A percentile compares a stretch with the other conserved stretches of the same genome.
Evolutionary conservation across 2,888 invertebrate genomes (phyloP).

Genomic region (Acanthosepion lycidas): DNA sequence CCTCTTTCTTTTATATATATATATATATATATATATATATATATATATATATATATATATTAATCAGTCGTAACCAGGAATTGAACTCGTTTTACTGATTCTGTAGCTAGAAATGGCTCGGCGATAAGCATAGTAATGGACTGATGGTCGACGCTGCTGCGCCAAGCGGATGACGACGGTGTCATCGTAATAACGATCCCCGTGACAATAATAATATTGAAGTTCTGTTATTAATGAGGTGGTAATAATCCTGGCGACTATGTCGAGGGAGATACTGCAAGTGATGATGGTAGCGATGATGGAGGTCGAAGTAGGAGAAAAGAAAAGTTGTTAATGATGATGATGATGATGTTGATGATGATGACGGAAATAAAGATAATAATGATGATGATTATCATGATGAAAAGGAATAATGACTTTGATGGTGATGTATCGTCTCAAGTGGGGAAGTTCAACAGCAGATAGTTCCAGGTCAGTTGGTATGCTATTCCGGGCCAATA

Average conservation of each 20-base stretch:
- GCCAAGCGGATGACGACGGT: neutral
- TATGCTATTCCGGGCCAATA: slow-evolving; percentile 20
- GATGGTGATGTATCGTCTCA: slow-evolving; percentile 12
- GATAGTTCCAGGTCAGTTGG: neutral
- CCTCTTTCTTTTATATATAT: too few relatives aligned
- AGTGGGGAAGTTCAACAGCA: neutral
- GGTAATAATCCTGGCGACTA: neutral
- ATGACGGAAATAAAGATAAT: neutral
- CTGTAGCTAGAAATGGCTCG: neutral
- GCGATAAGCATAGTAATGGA: neutral
- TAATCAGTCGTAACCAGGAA: neutral
- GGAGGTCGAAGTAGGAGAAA: neutral
- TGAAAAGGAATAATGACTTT: neutral
- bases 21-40: neutral
- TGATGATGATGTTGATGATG: neutral
- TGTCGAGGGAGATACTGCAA: neutral
- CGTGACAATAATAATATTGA: neutral
- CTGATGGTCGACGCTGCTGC: neutral
- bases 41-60: neutral
- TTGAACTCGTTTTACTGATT: neutral
- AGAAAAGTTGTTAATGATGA: neutral
- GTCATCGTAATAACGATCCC: neutral
- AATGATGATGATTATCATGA: neutral
- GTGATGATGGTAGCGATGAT: neutral
- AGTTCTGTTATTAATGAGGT: neutral